These are phyloP conservation scores for Syrmaticus mikado DNA, from an alignment of 2,113 vertebrate genomes.

Conservation along the genomic window DNA sequence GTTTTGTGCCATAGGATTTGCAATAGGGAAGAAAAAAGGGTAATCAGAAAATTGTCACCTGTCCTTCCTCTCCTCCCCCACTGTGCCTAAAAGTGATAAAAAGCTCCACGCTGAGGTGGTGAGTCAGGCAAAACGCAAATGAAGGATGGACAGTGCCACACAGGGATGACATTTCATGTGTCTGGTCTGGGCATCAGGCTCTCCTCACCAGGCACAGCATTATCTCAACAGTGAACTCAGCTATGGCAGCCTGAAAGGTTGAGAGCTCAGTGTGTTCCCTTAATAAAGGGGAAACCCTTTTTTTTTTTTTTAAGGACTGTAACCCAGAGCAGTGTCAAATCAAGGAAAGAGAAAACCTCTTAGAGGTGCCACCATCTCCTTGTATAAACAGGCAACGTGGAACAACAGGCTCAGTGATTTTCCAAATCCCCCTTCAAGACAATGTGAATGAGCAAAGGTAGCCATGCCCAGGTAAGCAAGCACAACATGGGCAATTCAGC, in stretches of 20 bases:
- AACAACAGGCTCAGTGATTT: not conserved
- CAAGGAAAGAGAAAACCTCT: not conserved
- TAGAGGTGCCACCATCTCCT: not conserved
- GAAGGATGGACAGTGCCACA: not conserved
- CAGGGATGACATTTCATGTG: not conserved
- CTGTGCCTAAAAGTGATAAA: accelerated
- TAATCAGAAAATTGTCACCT: not conserved
- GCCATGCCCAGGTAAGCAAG: accelerated
- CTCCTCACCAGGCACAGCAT: not conserved
- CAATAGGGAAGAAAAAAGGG: not conserved
- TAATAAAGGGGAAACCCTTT: not conserved
- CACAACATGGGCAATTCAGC: accelerated
- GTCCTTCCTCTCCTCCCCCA: accelerated
- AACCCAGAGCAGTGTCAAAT: not conserved
- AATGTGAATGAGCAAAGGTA: not conserved
- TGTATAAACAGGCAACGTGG: not conserved
- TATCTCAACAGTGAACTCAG: not conserved
- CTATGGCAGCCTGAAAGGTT: not conserved
- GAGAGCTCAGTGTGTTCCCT: not conserved
- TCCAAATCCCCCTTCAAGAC: not conserved
- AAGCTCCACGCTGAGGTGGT: not conserved
- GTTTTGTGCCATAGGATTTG: accelerated
- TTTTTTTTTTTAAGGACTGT: not conserved
- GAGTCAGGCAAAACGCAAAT: not conserved
- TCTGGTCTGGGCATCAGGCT: not conserved